A percentile compares a stretch with the other conserved stretches of the same genome.
These are phyloP conservation scores for Agapornis roseicollis DNA, from an alignment of 2,113 vertebrate species.

Conservation along the genomic window DNA sequence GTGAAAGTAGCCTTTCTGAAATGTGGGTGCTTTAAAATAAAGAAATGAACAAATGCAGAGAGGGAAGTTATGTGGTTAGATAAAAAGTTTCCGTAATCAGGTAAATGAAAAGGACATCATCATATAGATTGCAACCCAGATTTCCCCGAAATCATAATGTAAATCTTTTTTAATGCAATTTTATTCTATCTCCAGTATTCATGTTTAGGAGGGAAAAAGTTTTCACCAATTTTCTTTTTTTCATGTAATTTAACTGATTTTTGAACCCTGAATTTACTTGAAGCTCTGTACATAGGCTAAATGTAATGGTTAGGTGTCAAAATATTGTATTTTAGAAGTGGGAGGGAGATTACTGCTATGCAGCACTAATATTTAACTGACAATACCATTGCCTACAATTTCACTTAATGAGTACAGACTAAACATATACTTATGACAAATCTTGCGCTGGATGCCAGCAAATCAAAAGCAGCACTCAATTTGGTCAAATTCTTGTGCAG, in stretches of 20 bases:
- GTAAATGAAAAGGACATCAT: not conserved
- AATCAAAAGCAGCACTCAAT: not conserved
- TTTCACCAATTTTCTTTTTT: not conserved
- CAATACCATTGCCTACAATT: not conserved
- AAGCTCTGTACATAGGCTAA: not conserved
- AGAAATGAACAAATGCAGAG: not conserved
- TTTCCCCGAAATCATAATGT: not conserved
- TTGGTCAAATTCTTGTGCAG: not conserved
- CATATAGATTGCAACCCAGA: not conserved
- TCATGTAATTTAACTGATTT: not conserved
- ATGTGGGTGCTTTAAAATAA: not conserved
- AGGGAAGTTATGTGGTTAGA: not conserved
- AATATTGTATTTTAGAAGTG: not conserved
- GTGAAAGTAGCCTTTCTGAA: not conserved
- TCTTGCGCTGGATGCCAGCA: not conserved
- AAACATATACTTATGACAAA: not conserved
- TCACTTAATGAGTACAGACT: not conserved
- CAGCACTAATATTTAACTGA: not conserved
- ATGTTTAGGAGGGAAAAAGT: not conserved
- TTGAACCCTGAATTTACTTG: not conserved
- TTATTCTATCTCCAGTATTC: not conserved
- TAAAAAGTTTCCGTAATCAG: not conserved
- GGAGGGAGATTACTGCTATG: not conserved
- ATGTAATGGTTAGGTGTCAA: not conserved
- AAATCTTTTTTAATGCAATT: not conserved